A percentile compares a stretch with the other conserved stretches of the same genome.
Evolutionary conservation across 2,888 invertebrate species (phyloP).

Genomic region (Apodemia duryi): DNA sequence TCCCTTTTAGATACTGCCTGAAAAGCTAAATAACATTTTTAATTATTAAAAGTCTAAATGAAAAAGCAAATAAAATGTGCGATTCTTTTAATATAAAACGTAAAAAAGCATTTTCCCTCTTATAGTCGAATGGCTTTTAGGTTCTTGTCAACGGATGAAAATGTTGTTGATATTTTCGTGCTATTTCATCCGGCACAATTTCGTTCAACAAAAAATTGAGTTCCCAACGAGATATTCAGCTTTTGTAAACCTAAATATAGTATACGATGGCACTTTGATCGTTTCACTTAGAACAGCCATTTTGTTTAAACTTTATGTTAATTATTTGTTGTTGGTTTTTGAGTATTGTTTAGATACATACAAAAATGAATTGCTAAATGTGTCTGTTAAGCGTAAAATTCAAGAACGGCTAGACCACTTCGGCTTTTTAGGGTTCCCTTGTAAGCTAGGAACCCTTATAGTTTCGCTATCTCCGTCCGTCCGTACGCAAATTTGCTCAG

Average conservation of each 20-base stretch:
- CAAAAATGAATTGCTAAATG: too few species aligned
- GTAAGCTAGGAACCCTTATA: too few species aligned
- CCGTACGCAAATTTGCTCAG: too few species aligned
- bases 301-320: neutral
- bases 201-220: slow-evolving; percentile 41
- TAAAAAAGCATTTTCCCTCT: slow-evolving; percentile 28
- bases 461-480: too few species aligned
- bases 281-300: neutral
- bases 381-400: too few species aligned
- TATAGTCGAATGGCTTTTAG: slow-evolving; percentile 21
- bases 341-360: too few species aligned
- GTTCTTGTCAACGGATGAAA: slow-evolving; percentile 26
- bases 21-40: neutral
- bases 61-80: neutral
- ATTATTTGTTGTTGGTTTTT: too few species aligned
- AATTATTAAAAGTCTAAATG: slow-evolving; percentile 10
- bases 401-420: too few species aligned
- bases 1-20: too few species aligned
- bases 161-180: slow-evolving; percentile 41
- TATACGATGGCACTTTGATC: neutral
- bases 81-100: slow-evolving; percentile 1
- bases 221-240: slow-evolving; percentile 32
- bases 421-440: too few species aligned
- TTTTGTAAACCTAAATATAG: slow-evolving; percentile 17
- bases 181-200: slow-evolving; percentile 40